Base-by-base conservation (phyloP, 92 coral and sea anemone species). In the Heteractis magnifica region DNA sequence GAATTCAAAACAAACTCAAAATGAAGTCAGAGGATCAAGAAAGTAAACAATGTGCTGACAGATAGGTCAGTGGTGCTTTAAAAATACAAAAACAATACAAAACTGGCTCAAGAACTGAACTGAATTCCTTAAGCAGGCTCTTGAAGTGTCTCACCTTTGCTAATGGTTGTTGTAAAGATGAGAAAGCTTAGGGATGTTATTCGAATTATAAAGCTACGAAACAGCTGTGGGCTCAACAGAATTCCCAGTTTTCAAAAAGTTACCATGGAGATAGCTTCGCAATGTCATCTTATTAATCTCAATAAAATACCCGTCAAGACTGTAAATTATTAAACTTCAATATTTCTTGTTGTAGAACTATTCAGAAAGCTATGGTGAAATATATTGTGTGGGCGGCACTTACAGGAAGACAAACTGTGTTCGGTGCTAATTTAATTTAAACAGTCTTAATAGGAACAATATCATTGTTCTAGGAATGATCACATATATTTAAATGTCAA, bases 1-100 rank as follows among this genome's bases (percentile, higher is more conserved):
- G 23, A 85, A 85, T 52, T 62, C 88, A 5, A 78, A 26, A 59
- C 93, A 90, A 51, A 77, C 93, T 3, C 64, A 65, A 50, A 82
- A 87, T 77, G 93, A 90, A 68, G 82, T 87, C 10, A 71, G n/a
- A 64, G 93, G 93, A 8, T 59, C 93, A 5, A 80, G 90, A 59
- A 78, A 85, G 55, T 89, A 72, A 52, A 49, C n/a, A 6, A 3
- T 48, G 6, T 26, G 19, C 14, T 41, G 44, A 68, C 13, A 68
- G 49, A n/a, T 6, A 64, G 71, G 71, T 64, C 71, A 64, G 56
- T 9, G 13, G 41, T 56, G 4, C 48, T 51, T 15, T 14, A 41
- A 18, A 34, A 65, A 60, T 34, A 34, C 12, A 11, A 19, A 59
- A 0, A 58, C 65, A 21, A 56, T 55, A 21, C 49, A 49, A 60